A percentile compares a stretch with the other conserved stretches of the same genome.
Conservation (phyloP, 92 coral and sea anemone genomes). For the Diadumene lineata region DNA sequence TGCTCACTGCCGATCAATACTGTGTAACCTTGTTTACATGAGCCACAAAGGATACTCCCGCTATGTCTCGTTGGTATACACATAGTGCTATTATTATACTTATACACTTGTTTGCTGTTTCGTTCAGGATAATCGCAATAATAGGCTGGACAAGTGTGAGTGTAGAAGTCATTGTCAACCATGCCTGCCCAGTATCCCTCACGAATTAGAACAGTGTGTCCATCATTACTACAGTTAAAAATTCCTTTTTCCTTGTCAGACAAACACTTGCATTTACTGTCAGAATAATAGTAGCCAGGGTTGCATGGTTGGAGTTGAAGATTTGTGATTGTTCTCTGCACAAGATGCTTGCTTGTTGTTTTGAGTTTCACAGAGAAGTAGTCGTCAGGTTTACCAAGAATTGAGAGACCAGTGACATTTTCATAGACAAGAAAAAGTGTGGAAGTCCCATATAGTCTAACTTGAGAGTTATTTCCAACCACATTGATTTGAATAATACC, state of each 20-base stretch:
- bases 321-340: slow-evolving; percentile 32
- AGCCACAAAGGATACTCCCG: slow-evolving; percentile 78
- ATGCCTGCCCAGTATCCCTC: slow-evolving; percentile 93
- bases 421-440: slow-evolving; percentile 56
- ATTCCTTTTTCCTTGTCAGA: slow-evolving; percentile 49
- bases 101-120: slow-evolving; percentile 12
- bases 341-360: slow-evolving; percentile 60
- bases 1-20: slow-evolving; percentile 70
- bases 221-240: slow-evolving; percentile 54
- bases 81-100: slow-evolving; percentile 35
- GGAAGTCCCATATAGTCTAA: slow-evolving; percentile 47
- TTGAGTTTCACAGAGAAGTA: slow-evolving; percentile 47
- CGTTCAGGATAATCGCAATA: slow-evolving; percentile 57
- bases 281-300: slow-evolving; percentile 49
- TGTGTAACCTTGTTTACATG: slow-evolving; percentile 49
- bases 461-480: neutral
- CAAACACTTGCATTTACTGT: slow-evolving; percentile 59
- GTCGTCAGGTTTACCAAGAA: slow-evolving; percentile 48
- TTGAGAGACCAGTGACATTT: slow-evolving; percentile 33
- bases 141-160: slow-evolving; percentile 69
- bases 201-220: slow-evolving; percentile 48
- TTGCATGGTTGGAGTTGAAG: slow-evolving; percentile 53
- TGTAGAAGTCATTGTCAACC: slow-evolving; percentile 41
- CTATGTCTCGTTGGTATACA: slow-evolving; percentile 49
- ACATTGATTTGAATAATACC: slow-evolving; percentile 71